phyloP scores from a whole-genome alignment of 1,140 invertebrate species.

The Camponotus vicinus region DNA sequence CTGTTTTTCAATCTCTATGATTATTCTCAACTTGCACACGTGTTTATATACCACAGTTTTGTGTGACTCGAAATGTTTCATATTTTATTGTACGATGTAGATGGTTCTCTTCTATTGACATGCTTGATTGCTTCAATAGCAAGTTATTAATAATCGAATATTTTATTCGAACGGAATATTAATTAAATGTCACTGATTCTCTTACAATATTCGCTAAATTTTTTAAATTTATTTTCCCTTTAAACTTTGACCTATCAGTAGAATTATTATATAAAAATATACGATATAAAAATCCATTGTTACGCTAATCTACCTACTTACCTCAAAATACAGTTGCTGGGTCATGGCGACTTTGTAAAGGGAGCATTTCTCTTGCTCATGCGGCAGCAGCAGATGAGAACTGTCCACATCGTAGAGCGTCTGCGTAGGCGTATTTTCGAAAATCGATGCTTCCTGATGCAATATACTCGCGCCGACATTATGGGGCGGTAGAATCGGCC shows the following conservation, averaged over 20 bases:
- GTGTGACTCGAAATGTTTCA: neutral
- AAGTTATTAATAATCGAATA: constrained; percentile 9
- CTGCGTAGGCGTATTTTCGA: constrained; percentile 57
- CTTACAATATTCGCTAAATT: neutral
- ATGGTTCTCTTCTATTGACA: neutral
- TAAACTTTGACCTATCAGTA: neutral
- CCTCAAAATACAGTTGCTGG: constrained; percentile 90
- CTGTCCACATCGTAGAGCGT: constrained; percentile 68
- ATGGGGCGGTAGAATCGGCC: constrained; percentile 74
- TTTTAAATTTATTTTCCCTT: neutral
- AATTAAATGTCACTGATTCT: neutral
- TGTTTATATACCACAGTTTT: neutral
- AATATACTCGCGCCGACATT: constrained; percentile 69
- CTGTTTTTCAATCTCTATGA: neutral
- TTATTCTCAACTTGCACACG: neutral
- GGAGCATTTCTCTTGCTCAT: constrained; percentile 87
- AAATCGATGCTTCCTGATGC: constrained; percentile 74
- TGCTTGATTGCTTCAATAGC: neutral
- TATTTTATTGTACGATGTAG: neutral
- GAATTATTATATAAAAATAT: neutral
- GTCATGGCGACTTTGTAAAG: constrained; percentile 90
- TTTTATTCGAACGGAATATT: neutral
- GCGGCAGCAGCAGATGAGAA: constrained; percentile 63
- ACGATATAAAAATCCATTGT: neutral
- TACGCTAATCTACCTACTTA: constrained; percentile 77